Evolutionary conservation across 1,140 invertebrate genomes (phyloP), one percentile per base, ranked within the genome.

Genomic region (Medauroidea extradentata): DNA sequence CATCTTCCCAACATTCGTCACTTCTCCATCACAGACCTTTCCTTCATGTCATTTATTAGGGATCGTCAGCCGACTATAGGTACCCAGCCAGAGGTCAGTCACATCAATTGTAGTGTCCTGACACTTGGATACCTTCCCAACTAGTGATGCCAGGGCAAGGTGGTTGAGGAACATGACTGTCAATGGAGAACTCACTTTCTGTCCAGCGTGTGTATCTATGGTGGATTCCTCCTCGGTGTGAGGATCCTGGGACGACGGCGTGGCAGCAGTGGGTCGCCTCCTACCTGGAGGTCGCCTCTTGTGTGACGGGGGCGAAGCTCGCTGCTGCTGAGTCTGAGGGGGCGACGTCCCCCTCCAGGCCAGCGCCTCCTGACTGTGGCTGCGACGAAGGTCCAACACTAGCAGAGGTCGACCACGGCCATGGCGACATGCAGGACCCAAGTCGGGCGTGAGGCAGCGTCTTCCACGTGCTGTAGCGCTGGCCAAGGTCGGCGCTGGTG

Each of bases 401-500:
- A 60, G 52, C 23, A 54, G 13, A n/a, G 50, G 34, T 11, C 58
- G 51, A 11, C 38, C 51, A 5, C 51, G 1, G 48, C 48, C 48
- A 18, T 18, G 7, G 48, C 48, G 19, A 4, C 29, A 4, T 11
- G 29, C 29, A 39, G 11, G 5, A 2, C 11, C 14, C 19, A 29
- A 16, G 51, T 53, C 51, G 24, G 23, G 21, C 7, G 23, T 53
- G 2, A 27, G 24, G 24, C 51, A 53, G 24, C 29, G 51, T 8
- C 53, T 2, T 14, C 18, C 19, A 14, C 18, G 48, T 14, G 24
- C 21, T 14, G 48, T 18, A 3, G 48, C 14, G 27, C 85, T 88
- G 0, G 82, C 85, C 2, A 87, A 75, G 1, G 86, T 89, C 0
- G 86, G 85, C 0, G 86, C 81, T 11, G 88, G 88, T 0, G 87